These are phyloP conservation scores for Heliconius congener DNA, from an alignment of 1,140 invertebrate species.

Conservation along the genomic window DNA sequence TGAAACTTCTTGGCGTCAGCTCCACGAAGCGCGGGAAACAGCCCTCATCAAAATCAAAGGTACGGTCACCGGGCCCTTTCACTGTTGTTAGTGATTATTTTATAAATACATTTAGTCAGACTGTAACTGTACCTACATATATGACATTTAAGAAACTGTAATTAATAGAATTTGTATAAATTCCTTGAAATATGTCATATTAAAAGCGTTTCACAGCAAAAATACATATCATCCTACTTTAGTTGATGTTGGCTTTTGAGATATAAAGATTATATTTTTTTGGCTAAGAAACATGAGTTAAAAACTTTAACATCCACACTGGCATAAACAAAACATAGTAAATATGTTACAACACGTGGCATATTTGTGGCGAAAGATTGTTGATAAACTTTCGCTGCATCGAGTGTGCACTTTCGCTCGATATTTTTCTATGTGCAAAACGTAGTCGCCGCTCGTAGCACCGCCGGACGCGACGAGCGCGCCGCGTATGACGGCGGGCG, in stretches of 20 bases:
- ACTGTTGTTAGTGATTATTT: neutral
- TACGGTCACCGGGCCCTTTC: conserved; percentile 58
- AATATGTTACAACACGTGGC: conserved; percentile 18
- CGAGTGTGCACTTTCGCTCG: conserved; percentile 64
- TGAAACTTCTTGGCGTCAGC: conserved; percentile 78
- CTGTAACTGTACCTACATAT: neutral
- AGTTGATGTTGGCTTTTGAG: neutral
- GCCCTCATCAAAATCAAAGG: conserved; percentile 77
- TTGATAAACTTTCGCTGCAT: conserved; percentile 68
- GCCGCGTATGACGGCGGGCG: conserved; percentile 44
- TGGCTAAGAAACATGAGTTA: too few species aligned
- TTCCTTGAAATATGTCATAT: neutral
- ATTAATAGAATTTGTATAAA: neutral
- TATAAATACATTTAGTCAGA: neutral
- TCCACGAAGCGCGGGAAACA: conserved; percentile 79
- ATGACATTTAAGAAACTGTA: too few species aligned
- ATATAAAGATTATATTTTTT: neutral
- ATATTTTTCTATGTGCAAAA: conserved; percentile 44
- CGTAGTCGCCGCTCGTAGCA: conserved; percentile 24
- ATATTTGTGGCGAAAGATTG: conserved; percentile 28
- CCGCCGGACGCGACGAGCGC: conserved; percentile 39
- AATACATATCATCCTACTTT: neutral
- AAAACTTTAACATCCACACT: neutral
- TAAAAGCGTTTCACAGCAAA: neutral
- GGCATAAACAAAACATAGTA: neutral